Evolutionary conservation across 2,113 vertebrate species (phyloP).

Genomic region (Pseudonaja textilis): DNA sequence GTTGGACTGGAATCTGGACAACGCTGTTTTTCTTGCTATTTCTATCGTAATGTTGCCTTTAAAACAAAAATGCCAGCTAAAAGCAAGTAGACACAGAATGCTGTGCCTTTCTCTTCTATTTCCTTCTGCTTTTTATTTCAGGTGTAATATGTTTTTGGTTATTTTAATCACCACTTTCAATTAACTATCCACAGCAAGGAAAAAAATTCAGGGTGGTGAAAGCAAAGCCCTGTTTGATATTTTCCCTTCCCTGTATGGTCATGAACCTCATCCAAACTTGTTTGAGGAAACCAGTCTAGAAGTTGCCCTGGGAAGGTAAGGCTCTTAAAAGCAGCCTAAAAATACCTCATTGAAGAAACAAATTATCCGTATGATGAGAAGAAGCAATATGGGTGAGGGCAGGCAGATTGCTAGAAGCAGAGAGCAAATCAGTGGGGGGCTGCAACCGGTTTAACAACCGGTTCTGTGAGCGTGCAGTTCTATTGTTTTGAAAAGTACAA

Average conservation of each 20-base stretch:
- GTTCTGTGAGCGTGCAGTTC: too few species aligned
- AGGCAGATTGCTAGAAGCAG: neutral
- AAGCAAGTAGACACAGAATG: too few species aligned
- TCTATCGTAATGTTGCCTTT: neutral
- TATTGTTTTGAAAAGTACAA: neutral
- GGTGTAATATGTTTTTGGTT: neutral
- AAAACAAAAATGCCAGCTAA: too few species aligned
- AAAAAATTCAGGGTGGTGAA: too few species aligned
- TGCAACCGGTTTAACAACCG: too few species aligned
- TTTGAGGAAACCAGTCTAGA: neutral
- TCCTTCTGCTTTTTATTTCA: neutral
- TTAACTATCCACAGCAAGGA: neutral
- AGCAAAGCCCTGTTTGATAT: neutral
- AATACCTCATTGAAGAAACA: neutral
- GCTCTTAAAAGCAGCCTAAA: neutral
- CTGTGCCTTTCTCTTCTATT: neutral
- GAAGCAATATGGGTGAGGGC: neutral
- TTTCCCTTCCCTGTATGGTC: neutral
- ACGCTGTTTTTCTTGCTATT: neutral
- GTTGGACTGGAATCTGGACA: neutral
- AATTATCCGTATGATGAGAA: neutral
- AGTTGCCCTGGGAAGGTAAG: neutral
- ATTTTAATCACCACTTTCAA: neutral
- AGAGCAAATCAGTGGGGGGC: neutral
- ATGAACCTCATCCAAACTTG: neutral